These are phyloP conservation scores for Cebidichthys violaceus DNA, from an alignment of 2,113 vertebrate genomes.

Conservation along the genomic window DNA sequence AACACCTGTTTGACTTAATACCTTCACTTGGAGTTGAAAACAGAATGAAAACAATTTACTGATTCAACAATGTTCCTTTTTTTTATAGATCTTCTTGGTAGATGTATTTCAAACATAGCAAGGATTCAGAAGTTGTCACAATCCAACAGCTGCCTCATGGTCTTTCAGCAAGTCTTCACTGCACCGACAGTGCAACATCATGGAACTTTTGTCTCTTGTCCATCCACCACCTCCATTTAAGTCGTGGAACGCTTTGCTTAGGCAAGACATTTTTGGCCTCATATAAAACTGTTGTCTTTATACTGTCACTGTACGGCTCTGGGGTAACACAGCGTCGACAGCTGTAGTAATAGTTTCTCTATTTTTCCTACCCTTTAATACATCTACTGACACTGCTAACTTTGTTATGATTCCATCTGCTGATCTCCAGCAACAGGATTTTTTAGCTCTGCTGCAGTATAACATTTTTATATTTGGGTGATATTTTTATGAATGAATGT, in stretches of 20 bases:
- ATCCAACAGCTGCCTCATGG: background rate
- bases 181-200: background rate
- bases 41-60: background rate
- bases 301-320: background rate
- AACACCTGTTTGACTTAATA: background rate
- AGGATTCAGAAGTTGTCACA: background rate
- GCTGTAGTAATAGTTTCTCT: background rate
- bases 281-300: background rate
- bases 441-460: background rate
- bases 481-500: background rate
- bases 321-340: background rate
- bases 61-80: background rate
- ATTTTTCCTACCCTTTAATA: background rate
- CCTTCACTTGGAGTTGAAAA: background rate
- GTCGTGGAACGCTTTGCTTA: background rate
- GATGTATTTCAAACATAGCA: background rate
- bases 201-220: background rate
- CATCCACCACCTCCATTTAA: background rate
- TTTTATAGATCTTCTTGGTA: background rate
- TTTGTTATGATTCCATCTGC: background rate
- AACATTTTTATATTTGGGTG: background rate
- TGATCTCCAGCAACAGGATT: background rate
- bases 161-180: background rate
- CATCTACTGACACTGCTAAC: background rate
- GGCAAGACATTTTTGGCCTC: background rate